These are phyloP conservation scores for Tangachromis dhanisi DNA, from an alignment of 2,113 vertebrate genomes.

Conservation along the genomic window DNA sequence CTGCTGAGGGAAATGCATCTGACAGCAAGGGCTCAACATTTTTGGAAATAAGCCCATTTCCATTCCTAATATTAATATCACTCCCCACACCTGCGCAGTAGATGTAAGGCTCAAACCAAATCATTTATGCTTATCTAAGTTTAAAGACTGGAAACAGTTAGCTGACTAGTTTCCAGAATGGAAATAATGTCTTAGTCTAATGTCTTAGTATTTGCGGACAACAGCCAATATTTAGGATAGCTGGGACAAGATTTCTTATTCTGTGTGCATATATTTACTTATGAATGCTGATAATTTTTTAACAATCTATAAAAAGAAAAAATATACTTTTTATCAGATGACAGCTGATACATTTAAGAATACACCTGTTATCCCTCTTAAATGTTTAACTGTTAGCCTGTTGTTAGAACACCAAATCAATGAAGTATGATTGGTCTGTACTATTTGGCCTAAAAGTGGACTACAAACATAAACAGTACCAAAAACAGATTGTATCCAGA, in stretches of 20 bases:
- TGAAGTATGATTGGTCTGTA: not conserved
- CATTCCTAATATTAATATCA: not conserved
- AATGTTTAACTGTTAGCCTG: not conserved
- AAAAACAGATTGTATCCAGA: not conserved
- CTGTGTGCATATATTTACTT: not conserved
- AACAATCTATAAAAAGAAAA: not conserved
- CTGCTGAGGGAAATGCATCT: not conserved
- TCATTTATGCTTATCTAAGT: not conserved
- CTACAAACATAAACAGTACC: not conserved
- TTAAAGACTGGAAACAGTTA: not conserved
- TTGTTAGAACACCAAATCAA: not conserved
- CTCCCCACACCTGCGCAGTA: not conserved
- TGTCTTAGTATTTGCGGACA: not conserved
- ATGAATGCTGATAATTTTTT: not conserved
- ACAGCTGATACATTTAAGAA: not conserved
- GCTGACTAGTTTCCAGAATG: not conserved
- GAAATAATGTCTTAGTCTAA: not conserved
- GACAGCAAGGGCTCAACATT: not conserved
- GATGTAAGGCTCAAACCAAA: not conserved
- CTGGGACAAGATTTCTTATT: not conserved
- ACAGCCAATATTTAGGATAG: not conserved
- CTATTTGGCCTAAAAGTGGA: not conserved
- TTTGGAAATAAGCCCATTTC: not conserved
- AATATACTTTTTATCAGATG: not conserved
- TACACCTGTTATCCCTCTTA: not conserved